A percentile compares a stretch with the other conserved stretches of the same genome.
These are phyloP conservation scores for Yponomeuta evonymella DNA, from an alignment of 2,888 invertebrate species.

Conservation along the genomic window DNA sequence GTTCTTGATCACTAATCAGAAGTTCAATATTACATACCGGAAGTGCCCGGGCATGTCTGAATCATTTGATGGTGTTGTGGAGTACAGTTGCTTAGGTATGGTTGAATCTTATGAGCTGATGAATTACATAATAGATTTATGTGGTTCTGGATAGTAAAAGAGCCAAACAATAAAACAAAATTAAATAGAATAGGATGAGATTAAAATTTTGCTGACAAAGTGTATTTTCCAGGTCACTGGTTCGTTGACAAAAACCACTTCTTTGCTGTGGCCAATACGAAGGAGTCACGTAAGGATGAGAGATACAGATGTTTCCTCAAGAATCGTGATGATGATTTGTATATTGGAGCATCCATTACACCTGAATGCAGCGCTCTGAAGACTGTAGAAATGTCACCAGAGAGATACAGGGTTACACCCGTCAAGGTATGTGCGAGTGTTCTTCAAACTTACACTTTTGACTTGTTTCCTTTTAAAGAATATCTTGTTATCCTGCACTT, in stretches of 20 bases:
- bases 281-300: slow-evolving; percentile 96
- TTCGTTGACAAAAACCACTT: slow-evolving; percentile 96
- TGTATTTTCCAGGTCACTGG: slow-evolving; percentile 83
- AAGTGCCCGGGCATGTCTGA: slow-evolving; percentile 93
- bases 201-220: not conserved
- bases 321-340: slow-evolving; percentile 95
- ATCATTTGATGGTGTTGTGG: slow-evolving; percentile 93
- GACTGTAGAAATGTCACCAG: slow-evolving; percentile 95
- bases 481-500: too few species aligned
- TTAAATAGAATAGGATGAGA: too few species aligned
- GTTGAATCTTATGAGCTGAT: too few species aligned
- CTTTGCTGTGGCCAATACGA: slow-evolving; percentile 97
- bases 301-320: slow-evolving; percentile 95
- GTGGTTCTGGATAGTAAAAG: too few species aligned
- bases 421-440: slow-evolving; percentile 69
- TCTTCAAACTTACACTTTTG: not conserved
- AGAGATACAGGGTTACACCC: slow-evolving; percentile 89
- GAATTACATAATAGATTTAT: too few species aligned
- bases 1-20: slow-evolving; percentile 96
- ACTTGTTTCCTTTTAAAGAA: too few species aligned
- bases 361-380: slow-evolving; percentile 95
- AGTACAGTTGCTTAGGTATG: slow-evolving; percentile 90
- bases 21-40: slow-evolving; percentile 95
- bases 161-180: too few species aligned
- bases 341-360: slow-evolving; percentile 93